Base-by-base conservation (phyloP, 2,888 invertebrate species). In the Dolichomitus sp. region DNA sequence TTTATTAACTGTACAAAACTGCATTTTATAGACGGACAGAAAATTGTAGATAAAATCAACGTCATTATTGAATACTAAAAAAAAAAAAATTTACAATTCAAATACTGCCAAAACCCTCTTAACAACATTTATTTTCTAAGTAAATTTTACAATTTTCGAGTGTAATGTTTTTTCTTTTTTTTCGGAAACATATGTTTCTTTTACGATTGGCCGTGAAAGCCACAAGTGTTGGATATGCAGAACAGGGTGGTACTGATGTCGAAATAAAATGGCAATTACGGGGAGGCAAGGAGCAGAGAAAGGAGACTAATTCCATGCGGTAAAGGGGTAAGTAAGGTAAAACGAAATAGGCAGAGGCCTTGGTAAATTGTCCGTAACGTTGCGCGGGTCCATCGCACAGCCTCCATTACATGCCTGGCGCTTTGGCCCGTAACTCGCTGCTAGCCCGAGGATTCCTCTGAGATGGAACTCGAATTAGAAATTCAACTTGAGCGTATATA, bases 391-490 rank as follows among this genome's bases (percentile, higher is more conserved):
- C 65, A 68, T 77, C 50, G 57, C 61, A 37, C 66, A 59, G 66
- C 45, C 50, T 63, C 66, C 74, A 80, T 80, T 74, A 74, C 68
- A 74, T 50, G 80, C 33, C 61, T 14, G 65, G 79, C 40, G 66
- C 59, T 40, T 59, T 65, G 37, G 72, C 40, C 45, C 52, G 66
- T 69, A 80, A 74, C 74, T 80, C 74, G 57, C 66, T 12, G 57
- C 66, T 12, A 14, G 33, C 59, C 57, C 52, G 54, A 59, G 59
- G 65, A 63, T 73, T 68, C 40, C 73, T 42, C 68, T 73, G 42
- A 74, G 69, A 80, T 80, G 74, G 63, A 80, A 74, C 69, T 80
- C 74, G 80, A 80, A 80, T 80, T 80, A 80, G 68, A 80, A 80
- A 74, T 80, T 74, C 80, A 80, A 80, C 80, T 74, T 74, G 40